These are phyloP conservation scores for Epistrophe eligans DNA, from an alignment of 2,888 invertebrate species.

Conservation along the genomic window DNA sequence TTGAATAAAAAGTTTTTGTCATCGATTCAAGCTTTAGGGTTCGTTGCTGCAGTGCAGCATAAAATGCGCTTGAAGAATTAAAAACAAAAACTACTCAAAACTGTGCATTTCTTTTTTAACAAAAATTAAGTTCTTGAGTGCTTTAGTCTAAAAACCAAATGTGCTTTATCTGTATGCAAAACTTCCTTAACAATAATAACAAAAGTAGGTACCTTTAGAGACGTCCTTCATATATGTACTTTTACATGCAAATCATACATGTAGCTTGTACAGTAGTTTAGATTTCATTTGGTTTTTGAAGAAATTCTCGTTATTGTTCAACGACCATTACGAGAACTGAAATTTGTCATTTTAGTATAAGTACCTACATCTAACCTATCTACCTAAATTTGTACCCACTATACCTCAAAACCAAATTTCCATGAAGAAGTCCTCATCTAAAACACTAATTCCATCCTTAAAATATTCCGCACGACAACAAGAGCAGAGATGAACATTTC, in stretches of 20 bases:
- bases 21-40: too few relatives aligned
- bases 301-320: constrained; percentile 1
- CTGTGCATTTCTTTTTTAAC: too few relatives aligned
- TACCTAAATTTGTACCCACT: background rate
- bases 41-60: too few relatives aligned
- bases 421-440: background rate
- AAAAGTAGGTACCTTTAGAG: background rate
- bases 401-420: constrained; percentile 7
- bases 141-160: too few relatives aligned
- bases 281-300: background rate
- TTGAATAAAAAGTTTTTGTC: too few relatives aligned
- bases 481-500: constrained; percentile 22
- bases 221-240: background rate
- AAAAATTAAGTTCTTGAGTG: too few relatives aligned
- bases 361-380: too few relatives aligned
- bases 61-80: too few relatives aligned
- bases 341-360: background rate
- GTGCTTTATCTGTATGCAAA: background rate
- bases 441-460: constrained; percentile 33
- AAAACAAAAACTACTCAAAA: too few relatives aligned
- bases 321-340: background rate
- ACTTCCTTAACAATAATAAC: background rate
- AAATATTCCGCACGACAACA: constrained; percentile 37
- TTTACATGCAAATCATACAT: too few relatives aligned
- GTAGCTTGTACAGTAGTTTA: background rate